Base-by-base conservation (phyloP, 2,888 invertebrate species). In the Tortrix viridana region DNA sequence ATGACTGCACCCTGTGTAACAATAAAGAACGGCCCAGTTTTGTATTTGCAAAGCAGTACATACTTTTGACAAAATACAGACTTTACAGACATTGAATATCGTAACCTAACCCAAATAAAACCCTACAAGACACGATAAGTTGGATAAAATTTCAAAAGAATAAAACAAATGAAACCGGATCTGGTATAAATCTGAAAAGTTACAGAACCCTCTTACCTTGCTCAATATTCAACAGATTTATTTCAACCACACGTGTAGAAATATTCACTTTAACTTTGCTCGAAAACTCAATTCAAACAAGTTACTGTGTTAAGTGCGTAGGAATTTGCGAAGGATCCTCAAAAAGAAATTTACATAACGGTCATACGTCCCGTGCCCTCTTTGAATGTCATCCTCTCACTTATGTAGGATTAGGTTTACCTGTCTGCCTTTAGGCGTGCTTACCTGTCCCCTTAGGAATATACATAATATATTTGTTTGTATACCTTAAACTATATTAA, bases 341-440 rank as follows among this genome's bases (percentile, higher is more conserved):
- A 50, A 50, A 58, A 58, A 58, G 49, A 50, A 58, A 58, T 58
- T 58, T 58, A 58, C 58, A 58, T 58, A 58, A 58, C 58, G 58
- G 58, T 50, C 58, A 50, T 50, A 50, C 43, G 32, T 58, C 49
- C 58, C 58, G 16, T n/a, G 41, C 16, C 38, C 43, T 49, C 50
- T 50, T 19, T 20, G 43, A 50, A 58, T 50, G 50, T 58, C 43
- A 48, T 57, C 22, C 18, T 38, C 48, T 49, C 57, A 57, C 48
- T 49, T 41, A 44, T 43, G 44, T 26, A 19, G 44, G 44, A 55
- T 55, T 55, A 55, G 54, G 54, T 55, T n/a, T n/a, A n/a, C n/a
- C n/a, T n/a, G n/a, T n/a, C n/a, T n/a, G n/a, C n/a, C n/a, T n/a
- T n/a, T 12, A 18, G 23, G 12, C 53, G 37, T 38, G 12, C 46